These are phyloP conservation scores for Gallinago stenura DNA, from an alignment of 2,797 vertebrate species.

Conservation along the genomic window DNA sequence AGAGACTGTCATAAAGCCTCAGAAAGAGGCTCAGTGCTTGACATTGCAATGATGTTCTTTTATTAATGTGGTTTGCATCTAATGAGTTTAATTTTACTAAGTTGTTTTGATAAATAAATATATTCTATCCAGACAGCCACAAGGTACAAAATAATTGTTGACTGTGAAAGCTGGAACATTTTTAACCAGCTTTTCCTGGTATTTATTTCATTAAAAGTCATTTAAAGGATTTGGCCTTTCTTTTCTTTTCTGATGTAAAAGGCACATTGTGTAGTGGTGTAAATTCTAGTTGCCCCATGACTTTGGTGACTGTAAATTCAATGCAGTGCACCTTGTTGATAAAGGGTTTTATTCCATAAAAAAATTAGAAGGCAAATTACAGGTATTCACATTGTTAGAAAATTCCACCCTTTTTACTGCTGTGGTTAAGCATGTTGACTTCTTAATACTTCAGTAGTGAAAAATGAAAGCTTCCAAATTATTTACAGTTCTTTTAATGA, in stretches of 20 bases:
- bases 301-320: background rate
- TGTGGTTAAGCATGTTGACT: background rate
- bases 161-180: background rate
- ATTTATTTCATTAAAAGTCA: constrained; percentile 28
- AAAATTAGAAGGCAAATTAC: background rate
- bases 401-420: background rate
- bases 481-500: background rate
- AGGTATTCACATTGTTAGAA: background rate
- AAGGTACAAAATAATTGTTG: constrained; percentile 42
- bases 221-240: background rate
- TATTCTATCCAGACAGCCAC: constrained; percentile 11
- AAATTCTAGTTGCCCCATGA: background rate
- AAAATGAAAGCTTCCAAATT: background rate
- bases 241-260: background rate
- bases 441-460: background rate
- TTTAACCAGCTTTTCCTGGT: constrained; percentile 13
- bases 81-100: constrained; percentile 42
- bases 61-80: constrained; percentile 32
- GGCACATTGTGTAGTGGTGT: background rate
- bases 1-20: background rate
- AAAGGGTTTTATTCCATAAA: background rate
- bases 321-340: background rate
- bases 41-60: background rate
- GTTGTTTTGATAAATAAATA: constrained; percentile 44
- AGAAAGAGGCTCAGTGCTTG: background rate